Conservation (phyloP, 2,113 vertebrate genomes). For the Ptilorrhoa leucosticta region DNA sequence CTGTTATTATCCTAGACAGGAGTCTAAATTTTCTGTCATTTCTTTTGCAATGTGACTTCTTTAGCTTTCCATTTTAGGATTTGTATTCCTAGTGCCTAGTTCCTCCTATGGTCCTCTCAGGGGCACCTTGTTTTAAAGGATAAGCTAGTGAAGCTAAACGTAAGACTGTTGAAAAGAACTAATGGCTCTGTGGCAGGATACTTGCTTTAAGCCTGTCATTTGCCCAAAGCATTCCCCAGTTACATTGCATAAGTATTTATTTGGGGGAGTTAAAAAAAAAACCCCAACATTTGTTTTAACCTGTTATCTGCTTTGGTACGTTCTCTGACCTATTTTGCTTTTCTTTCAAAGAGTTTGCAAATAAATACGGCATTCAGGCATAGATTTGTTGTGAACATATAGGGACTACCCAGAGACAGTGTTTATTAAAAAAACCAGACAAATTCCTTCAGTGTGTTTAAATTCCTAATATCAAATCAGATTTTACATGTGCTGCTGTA, state of each 20-base stretch:
- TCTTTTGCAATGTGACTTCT: neutral
- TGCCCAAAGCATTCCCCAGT: neutral
- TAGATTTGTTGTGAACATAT: neutral
- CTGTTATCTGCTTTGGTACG: neutral
- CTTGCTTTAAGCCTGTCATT: neutral
- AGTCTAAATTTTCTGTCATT: neutral
- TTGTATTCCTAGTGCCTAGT: neutral
- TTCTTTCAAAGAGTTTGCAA: neutral
- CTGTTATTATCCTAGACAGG: neutral
- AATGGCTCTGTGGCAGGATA: neutral
- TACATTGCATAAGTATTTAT: neutral
- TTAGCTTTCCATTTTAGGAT: neutral
- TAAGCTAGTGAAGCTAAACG: neutral
- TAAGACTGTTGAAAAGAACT: neutral
- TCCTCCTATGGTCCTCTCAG: neutral
- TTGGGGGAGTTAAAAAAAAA: neutral
- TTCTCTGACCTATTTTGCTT: neutral
- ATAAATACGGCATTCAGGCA: neutral
- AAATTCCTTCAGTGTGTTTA: neutral
- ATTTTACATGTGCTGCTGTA: neutral
- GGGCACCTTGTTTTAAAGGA: neutral
- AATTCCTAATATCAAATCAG: neutral
- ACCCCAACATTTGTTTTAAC: neutral
- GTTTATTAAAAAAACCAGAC: neutral
- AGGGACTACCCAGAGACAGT: neutral